Percentiles rank a stretch among this genome's conserved stretches.
These are phyloP conservation scores for Pyrgus malvae DNA, from an alignment of 2,888 invertebrate genomes.

Conservation along the genomic window DNA sequence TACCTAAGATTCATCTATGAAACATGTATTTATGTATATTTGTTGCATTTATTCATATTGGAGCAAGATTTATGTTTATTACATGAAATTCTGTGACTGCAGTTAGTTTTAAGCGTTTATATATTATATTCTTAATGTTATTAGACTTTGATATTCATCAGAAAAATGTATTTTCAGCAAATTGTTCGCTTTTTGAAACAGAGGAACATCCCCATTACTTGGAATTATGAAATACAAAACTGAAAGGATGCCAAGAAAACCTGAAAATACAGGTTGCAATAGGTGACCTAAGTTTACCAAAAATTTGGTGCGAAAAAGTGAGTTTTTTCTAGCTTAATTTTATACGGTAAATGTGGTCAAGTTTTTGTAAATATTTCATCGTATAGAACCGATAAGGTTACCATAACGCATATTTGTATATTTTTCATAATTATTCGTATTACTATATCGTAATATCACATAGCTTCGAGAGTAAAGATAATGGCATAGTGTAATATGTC, in stretches of 20 bases:
- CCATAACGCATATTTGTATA: slow-evolving; percentile 69
- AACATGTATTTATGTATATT: slow-evolving; percentile 56
- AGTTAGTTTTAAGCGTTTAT: slow-evolving; percentile 29
- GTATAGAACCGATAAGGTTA: slow-evolving; percentile 55
- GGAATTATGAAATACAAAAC: slow-evolving; percentile 5
- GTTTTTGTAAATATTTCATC: slow-evolving; percentile 61
- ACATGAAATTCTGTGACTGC: slow-evolving; percentile 25
- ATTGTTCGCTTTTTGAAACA: slow-evolving; percentile 4
- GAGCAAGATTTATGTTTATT: slow-evolving; percentile 32
- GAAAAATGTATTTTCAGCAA: slow-evolving; percentile 11
- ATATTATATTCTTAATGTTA: slow-evolving; percentile 4
- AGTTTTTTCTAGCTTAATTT: slow-evolving; percentile 40
- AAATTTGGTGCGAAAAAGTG: slow-evolving; percentile 41
- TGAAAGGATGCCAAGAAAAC: neutral
- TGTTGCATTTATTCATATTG: slow-evolving; percentile 72
- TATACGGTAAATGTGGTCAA: slow-evolving; percentile 27
- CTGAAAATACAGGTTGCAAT: slow-evolving; percentile 2
- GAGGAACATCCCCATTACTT: slow-evolving; percentile 6
- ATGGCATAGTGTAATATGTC: slow-evolving; percentile 50
- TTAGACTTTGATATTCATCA: neutral
- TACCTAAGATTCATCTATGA: neutral
- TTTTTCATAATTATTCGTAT: slow-evolving; percentile 61
- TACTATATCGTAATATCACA: slow-evolving; percentile 44
- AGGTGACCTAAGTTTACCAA: slow-evolving; percentile 17
- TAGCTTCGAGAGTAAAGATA: slow-evolving; percentile 62